Conservation (phyloP, 2,888 invertebrate species). For the Ormyrus thymus region DNA sequence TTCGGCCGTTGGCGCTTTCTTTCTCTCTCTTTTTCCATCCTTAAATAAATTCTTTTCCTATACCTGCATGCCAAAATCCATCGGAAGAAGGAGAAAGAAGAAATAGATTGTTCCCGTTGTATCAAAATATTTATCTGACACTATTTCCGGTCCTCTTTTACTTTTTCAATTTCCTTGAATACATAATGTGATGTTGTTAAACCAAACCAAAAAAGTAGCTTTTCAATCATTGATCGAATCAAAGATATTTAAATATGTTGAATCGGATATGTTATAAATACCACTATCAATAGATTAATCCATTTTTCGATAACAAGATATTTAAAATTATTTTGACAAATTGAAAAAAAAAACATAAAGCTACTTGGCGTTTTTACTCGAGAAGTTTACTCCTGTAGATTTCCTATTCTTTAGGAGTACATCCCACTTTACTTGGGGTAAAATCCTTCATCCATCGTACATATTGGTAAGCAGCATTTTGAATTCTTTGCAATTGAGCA, state of each 20-base stretch:
- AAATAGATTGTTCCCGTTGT: not conserved
- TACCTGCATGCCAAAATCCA: not conserved
- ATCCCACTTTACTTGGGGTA: not conserved
- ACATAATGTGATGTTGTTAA: constrained; percentile 6
- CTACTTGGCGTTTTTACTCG: too few relatives aligned
- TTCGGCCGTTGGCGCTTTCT: constrained; percentile 69
- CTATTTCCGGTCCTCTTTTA: not conserved
- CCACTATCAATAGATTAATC: too few relatives aligned
- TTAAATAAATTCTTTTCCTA: not conserved
- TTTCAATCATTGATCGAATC: not conserved
- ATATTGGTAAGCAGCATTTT: not conserved
- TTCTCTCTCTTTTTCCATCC: constrained; percentile 26
- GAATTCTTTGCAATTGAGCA: constrained; percentile 13
- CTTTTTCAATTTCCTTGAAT: constrained; percentile 16
- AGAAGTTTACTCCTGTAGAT: too few relatives aligned
- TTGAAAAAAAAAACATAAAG: too few relatives aligned
- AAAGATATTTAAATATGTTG: too few relatives aligned
- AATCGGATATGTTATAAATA: too few relatives aligned
- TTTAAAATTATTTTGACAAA: too few relatives aligned
- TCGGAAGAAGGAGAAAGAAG: not conserved
- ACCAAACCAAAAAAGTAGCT: constrained; percentile 9
- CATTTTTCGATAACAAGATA: too few relatives aligned
- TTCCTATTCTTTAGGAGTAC: not conserved
- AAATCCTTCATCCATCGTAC: not conserved
- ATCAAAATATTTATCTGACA: not conserved